Evolutionary conservation across 2,797 vertebrate species (phyloP).

Genomic region (Chrysocyon brachyurus): DNA sequence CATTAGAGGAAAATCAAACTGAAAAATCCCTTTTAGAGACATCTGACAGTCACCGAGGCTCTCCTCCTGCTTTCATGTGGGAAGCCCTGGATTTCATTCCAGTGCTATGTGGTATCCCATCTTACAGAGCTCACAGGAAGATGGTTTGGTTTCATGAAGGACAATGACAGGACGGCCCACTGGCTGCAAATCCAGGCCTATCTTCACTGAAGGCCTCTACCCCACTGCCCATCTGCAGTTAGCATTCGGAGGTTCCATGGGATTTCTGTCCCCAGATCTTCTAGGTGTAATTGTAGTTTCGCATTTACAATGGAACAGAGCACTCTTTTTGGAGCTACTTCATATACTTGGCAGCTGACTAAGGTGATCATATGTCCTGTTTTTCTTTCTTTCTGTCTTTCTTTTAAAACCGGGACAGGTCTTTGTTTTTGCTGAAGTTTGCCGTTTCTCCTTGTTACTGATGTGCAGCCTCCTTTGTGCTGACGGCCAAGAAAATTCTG

Average conservation of each 20-base stretch:
- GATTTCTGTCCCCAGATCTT: constrained; percentile 67
- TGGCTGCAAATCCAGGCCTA: neutral
- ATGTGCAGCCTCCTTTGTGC: constrained; percentile 84
- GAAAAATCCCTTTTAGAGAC: neutral
- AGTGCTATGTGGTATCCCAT: neutral
- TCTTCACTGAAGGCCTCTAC: constrained; percentile 16
- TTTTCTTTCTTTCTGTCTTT: constrained; percentile 72
- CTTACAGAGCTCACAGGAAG: constrained; percentile 41
- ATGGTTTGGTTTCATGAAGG: constrained; percentile 45
- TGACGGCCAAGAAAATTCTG: constrained; percentile 87
- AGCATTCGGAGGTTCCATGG: neutral
- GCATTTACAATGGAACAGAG: constrained; percentile 71
- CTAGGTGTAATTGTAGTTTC: constrained; percentile 72
- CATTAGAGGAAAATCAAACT: constrained; percentile 10
- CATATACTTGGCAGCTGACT: constrained; percentile 72
- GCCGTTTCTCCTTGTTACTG: constrained; percentile 83
- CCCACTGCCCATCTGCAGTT: neutral
- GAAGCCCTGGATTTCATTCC: constrained; percentile 56
- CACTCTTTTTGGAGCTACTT: constrained; percentile 75
- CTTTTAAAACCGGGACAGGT: constrained; percentile 75
- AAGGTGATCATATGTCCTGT: constrained; percentile 73
- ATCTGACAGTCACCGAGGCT: neutral
- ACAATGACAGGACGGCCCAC: neutral
- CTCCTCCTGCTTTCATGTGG: neutral
- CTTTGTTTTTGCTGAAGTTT: constrained; percentile 88